Evolutionary conservation across 2,797 vertebrate species (phyloP).

Genomic region (Arnoldichthys spilopterus): DNA sequence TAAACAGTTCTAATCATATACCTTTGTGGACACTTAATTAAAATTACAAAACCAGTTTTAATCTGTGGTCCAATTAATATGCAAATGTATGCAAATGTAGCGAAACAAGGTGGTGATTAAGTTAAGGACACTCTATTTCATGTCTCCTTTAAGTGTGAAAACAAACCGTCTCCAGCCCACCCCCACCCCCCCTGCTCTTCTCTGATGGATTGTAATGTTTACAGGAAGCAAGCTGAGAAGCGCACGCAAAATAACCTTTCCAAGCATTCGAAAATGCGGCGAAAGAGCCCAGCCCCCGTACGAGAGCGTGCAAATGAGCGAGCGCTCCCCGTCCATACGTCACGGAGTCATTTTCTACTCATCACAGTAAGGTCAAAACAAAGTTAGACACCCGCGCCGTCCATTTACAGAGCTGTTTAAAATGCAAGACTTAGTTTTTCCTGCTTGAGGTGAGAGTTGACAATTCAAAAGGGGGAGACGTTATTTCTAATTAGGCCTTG

Average conservation of each 20-base stretch:
- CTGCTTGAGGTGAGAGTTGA: slow-evolving; percentile 94
- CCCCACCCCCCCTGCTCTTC: slow-evolving; percentile 78
- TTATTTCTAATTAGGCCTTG: slow-evolving; percentile 80
- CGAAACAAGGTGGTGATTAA: slow-evolving; percentile 99
- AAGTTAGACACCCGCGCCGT: slow-evolving; percentile 85
- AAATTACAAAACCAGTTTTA: slow-evolving; percentile 99
- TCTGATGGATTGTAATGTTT: slow-evolving; percentile 98
- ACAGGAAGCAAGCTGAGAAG: slow-evolving; percentile 80
- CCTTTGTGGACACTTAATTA: slow-evolving; percentile 99
- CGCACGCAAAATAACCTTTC: slow-evolving; percentile 68
- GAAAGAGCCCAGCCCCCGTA: not conserved
- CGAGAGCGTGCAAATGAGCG: slow-evolving; percentile 1
- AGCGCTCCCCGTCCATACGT: slow-evolving; percentile 65
- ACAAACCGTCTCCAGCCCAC: slow-evolving; percentile 91
- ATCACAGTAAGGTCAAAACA: slow-evolving; percentile 88
- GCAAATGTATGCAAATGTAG: slow-evolving; percentile 99
- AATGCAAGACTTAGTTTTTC: slow-evolving; percentile 88
- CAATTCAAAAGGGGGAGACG: slow-evolving; percentile 84
- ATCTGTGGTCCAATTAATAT: slow-evolving; percentile 99
- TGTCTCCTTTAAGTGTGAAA: slow-evolving; percentile 99
- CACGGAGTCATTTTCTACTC: slow-evolving; percentile 85
- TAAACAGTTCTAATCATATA: slow-evolving; percentile 99
- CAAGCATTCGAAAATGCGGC: slow-evolving; percentile 53
- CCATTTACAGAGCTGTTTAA: slow-evolving; percentile 85
- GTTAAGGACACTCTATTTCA: slow-evolving; percentile 99